Evolutionary conservation across 2,113 vertebrate species (phyloP), one percentile per base, ranked within the genome.

Genomic region (Scortum barcoo): DNA sequence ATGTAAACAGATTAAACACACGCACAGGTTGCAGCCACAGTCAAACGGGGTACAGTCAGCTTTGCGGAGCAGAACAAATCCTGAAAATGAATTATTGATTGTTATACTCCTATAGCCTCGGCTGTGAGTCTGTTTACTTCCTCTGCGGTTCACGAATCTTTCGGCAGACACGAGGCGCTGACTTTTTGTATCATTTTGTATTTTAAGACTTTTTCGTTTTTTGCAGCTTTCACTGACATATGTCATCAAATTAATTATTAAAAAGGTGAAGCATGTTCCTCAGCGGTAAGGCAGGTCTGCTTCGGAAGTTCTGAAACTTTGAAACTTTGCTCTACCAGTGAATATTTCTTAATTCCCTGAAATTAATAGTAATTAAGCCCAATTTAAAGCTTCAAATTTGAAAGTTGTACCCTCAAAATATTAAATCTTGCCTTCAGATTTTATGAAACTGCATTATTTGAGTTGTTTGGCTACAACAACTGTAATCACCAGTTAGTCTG

Each of bases 51-150:
- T 10, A 57, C 19, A 38, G 30, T 19, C 7, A 1, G 70, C 65
- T 66, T 48, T 46, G 51, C 51, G 38, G 75, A 79, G 85, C 76
- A 71, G 82, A 82, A 80, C 54, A 83, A 85, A 80, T 86, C 80
- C 65, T 17, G 51, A 72, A 73, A 73, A 74, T 88, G 42, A 86
- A 83, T 77, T 80, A 88, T 88, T 86, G 86, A 86, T 88, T 51
- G 42, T 48, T 20, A 44, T 1, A 19, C 65, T 51, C 60, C 30
- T 48, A 30, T 30, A 67, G 62, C 67, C 54, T 70, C 20, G 4
- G 42, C 58, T 75, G 26, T 19, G 42, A 53, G 68, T 24, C 20
- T 62, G 72, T 67, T 72, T 46, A 48, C 60, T 46, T 26, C 58
- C 30, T 42, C 51, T 61, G 57, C 14, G 48, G 10, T 44, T 71